Evolutionary conservation across 2,888 invertebrate genomes (phyloP), one percentile per base, ranked within the genome.

Genomic region (Rhamnusium bicolor): DNA sequence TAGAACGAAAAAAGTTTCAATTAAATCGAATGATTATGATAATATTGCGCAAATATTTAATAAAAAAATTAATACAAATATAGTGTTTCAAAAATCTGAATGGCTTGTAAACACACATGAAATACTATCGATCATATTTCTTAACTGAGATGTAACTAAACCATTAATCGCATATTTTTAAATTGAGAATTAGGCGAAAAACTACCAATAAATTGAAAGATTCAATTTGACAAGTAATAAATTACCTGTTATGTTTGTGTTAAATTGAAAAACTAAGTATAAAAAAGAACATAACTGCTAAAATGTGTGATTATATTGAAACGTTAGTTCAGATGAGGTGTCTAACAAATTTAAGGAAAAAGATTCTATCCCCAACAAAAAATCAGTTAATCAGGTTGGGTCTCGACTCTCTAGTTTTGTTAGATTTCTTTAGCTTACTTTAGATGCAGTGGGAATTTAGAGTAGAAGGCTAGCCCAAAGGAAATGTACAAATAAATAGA

Each of bases 371-470:
- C 65, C 32, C 67, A 60, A 60, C 60, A 60, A 79, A 74, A 79
- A 79, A 75, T 77, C 75, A 70, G 76, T 75, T 79, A 77, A 79
- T 79, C 77, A 79, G 74, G 69, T 75, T 69, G 73, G 76, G 72
- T 68, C 73, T 72, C 54, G 40, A 56, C 32, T 46, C 67, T 56
- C 67, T 56, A 56, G 67, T 67, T 67, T 46, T 56, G 54, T 67
- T 40, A 54, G 24, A 29, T 56, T 29, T 66, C 29, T 60, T 69
- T 54, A 60, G 18, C n/a, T n/a, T n/a, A 56, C 49, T 68, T 56
- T 67, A 53, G 72, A 54, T 68, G 76, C 74, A 62, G 63, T 51
- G 58, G 29, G 77, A 75, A 77, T 77, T 75, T 70, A 72, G 53
- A 70, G 40, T 40, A n/a, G 40, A 10, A 5, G 10, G 40, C 40